Evolutionary conservation across 2,888 invertebrate genomes (phyloP), one percentile per base, ranked within the genome.

Genomic region (Escarpia spicata): DNA sequence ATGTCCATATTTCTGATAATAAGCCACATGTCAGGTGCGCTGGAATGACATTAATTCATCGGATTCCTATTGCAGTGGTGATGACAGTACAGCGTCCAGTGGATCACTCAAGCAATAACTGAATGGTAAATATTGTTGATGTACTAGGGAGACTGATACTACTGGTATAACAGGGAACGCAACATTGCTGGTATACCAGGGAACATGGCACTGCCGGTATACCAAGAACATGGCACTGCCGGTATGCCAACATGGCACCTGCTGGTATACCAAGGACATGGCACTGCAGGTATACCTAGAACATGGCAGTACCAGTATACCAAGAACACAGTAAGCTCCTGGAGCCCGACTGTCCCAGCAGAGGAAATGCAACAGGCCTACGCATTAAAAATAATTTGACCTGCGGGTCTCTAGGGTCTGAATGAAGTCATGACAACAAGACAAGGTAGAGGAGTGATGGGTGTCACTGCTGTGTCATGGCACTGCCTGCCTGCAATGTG

Each of bases 381-480:
- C 2, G 75, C 75, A 75, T 75, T 19, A 75, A 75, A 75, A 26
- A 75, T 75, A 75, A 75, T 75, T 75, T 75, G 75, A 75, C 75
- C 75, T 75, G 26, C 26, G n/a, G 75, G 75, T 75, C 75, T 75
- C 75, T 75, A 26, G 75, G 75, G 75, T 26, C 75, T 75, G 6
- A 15, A 75, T 75, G 75, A 75, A 75, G 75, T 75, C 75, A 75
- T 75, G 75, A 75, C 75, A 75, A 75, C 75, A 75, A 75, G 26
- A 26, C 52, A 52, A 52, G 52, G 52, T 52, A n/a, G 75, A 75
- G 75, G 3, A 75, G 75, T 75, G 75, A 75, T 26, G 75, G 19
- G 75, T 75, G 75, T 75, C 75, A 75, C 2, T 26, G 75, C 19
- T 37, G 52, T 52, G 52, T 52, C 75, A 75, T 26, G 6, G 26